These are phyloP conservation scores for Onthophagus taurus DNA, from an alignment of 1,140 invertebrate genomes.

Conservation along the genomic window DNA sequence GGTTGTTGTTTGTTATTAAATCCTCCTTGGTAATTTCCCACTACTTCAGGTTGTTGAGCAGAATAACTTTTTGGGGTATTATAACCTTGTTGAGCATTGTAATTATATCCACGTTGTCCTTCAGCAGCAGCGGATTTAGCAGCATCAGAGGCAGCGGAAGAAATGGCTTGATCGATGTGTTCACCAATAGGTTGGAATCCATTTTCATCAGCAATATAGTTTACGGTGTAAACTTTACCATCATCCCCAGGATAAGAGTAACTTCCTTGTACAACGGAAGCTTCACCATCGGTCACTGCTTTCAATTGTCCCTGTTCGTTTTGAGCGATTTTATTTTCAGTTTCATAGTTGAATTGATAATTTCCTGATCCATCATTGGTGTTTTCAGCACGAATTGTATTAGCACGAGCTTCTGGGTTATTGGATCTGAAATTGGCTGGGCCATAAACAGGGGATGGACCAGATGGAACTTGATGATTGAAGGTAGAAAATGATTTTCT, in stretches of 20 bases:
- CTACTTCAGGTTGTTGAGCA: too few relatives aligned
- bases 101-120: not conserved
- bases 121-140: not conserved
- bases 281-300: not conserved
- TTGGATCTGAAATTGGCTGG: not conserved
- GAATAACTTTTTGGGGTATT: too few relatives aligned
- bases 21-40: too few relatives aligned
- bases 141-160: conserved; percentile 1
- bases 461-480: not conserved
- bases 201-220: conserved; percentile 50
- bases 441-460: conserved; percentile 2
- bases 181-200: conserved; percentile 21
- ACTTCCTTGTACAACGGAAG: conserved; percentile 44
- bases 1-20: too few relatives aligned
- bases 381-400: conserved; percentile 40
- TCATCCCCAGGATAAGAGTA: conserved; percentile 55
- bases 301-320: conserved; percentile 4
- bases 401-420: conserved; percentile 2
- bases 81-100: not conserved
- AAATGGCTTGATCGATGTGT: conserved; percentile 11
- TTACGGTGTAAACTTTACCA: conserved; percentile 48
- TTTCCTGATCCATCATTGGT: conserved; percentile 44
- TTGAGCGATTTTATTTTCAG: conserved; percentile 42
- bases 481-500: not conserved
- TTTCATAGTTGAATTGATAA: conserved; percentile 43